Percentiles rank a stretch among this genome's conserved stretches.
Conservation (phyloP, 2,888 invertebrate species). For the Plebejus anna region DNA sequence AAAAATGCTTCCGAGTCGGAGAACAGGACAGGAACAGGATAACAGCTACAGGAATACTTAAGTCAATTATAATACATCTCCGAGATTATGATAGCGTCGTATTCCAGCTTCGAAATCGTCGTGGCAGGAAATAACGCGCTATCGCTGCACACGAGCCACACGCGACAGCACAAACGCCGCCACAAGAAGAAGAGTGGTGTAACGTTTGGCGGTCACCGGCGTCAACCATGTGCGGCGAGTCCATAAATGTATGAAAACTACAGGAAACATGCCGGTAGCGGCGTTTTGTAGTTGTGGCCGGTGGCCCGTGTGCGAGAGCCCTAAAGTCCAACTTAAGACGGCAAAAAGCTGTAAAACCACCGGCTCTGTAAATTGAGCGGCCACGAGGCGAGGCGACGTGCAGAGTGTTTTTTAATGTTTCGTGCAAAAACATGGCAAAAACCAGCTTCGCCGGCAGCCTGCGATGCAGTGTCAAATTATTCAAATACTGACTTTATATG, state of each 20-base stretch:
- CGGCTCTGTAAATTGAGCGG: background rate
- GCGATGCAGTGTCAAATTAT: background rate
- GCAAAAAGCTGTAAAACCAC: background rate
- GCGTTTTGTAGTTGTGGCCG: no score
- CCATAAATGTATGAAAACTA: no score
- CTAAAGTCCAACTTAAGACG: background rate
- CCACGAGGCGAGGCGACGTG: background rate
- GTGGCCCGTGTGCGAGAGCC: background rate
- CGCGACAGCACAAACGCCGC: no score
- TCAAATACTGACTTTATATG: background rate
- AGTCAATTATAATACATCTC: background rate
- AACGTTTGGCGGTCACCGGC: no score
- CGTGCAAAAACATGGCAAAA: background rate
- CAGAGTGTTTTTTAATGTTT: background rate
- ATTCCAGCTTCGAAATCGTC: background rate
- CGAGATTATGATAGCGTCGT: background rate
- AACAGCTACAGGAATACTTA: background rate
- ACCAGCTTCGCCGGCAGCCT: background rate
- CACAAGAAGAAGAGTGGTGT: no score
- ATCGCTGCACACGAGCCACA: no score
- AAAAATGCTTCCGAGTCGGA: background rate
- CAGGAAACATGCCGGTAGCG: no score
- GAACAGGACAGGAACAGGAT: background rate
- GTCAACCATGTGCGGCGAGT: no score
- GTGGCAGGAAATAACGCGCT: background rate